phyloP scores from a whole-genome alignment of 2,797 vertebrate genomes.

The Gastrophryne carolinensis region DNA sequence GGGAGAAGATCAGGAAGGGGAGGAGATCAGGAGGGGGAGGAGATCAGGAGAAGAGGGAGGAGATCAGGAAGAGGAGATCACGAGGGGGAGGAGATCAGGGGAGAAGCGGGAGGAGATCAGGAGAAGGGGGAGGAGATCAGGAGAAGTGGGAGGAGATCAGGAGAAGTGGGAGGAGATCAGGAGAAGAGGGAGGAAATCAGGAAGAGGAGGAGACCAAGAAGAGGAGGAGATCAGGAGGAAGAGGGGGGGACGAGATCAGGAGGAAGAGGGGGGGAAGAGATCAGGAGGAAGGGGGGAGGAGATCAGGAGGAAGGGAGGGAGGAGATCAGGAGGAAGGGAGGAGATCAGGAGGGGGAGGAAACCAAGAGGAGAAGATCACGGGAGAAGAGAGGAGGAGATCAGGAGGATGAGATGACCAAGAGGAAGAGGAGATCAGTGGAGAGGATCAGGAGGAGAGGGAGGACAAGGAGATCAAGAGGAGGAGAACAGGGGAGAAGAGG shows the following conservation, averaged over 20 bases:
- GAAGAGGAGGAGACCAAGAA: constrained; percentile 67
- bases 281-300: constrained; percentile 53
- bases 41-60: constrained; percentile 67
- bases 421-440: constrained; percentile 67
- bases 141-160: too few relatives aligned
- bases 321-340: too few relatives aligned
- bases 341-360: neutral
- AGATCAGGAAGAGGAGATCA: too few relatives aligned
- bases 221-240: constrained; percentile 50
- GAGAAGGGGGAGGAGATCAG: constrained; percentile 55
- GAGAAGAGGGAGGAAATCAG: constrained; percentile 62
- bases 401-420: constrained; percentile 63
- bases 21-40: constrained; percentile 25
- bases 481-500: constrained; percentile 59
- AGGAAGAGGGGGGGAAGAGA: constrained; percentile 63
- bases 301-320: constrained; percentile 67
- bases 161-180: too few relatives aligned
- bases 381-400: constrained; percentile 44
- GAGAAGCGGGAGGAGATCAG: constrained; percentile 68
- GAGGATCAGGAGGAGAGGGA: constrained; percentile 50
- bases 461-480: constrained; percentile 66
- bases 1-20: too few relatives aligned
- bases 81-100: too few relatives aligned
- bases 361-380: too few relatives aligned
- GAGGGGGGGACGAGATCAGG: constrained; percentile 65